Percentiles rank a stretch among this genome's conserved stretches.
These are phyloP conservation scores for Rhipidura dahli DNA, from an alignment of 2,113 vertebrate genomes.

Conservation along the genomic window DNA sequence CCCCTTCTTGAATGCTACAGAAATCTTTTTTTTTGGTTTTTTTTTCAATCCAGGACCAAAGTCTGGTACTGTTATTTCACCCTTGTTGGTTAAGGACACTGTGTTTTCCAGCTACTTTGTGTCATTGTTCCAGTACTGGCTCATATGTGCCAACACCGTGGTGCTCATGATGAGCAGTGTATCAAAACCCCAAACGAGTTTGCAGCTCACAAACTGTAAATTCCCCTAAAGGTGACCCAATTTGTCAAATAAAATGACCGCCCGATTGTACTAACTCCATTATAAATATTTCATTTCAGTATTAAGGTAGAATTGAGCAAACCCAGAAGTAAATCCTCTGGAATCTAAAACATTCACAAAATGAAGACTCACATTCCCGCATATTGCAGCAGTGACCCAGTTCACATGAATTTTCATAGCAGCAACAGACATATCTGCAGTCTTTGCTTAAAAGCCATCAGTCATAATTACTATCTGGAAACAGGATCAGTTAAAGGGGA, in stretches of 20 bases:
- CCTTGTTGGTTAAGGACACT: background rate
- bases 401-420: background rate
- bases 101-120: background rate
- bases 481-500: background rate
- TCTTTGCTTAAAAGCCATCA: background rate
- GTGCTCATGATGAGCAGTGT: background rate
- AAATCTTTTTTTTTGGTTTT: background rate
- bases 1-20: background rate
- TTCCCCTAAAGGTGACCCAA: background rate
- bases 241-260: background rate
- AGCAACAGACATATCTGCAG: background rate
- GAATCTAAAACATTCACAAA: background rate
- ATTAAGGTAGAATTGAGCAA: background rate
- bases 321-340: background rate
- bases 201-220: background rate
- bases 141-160: rapidly evolving
- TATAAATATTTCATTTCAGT: background rate
- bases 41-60: background rate
- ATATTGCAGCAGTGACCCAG: background rate
- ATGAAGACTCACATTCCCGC: background rate
- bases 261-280: background rate
- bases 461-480: constrained; percentile 5
- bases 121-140: background rate
- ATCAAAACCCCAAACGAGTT: background rate
- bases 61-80: background rate